Evolutionary conservation across 2,797 vertebrate species (phyloP).

Genomic region (Melanotaenia parkinsoni): DNA sequence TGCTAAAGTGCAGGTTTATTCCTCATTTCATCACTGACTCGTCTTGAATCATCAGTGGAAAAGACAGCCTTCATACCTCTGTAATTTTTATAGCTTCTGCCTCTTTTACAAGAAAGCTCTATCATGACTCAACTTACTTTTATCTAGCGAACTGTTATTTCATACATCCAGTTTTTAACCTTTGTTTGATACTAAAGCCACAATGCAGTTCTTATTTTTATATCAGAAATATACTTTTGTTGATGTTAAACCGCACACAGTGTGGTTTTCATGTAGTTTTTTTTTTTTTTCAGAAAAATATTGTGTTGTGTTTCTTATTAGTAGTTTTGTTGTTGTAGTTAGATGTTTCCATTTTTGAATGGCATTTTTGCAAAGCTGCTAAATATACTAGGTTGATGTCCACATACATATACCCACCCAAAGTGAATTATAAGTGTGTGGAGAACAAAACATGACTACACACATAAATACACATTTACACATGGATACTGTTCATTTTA

Average conservation of each 20-base stretch:
- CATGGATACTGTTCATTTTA: background rate
- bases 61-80: conserved; percentile 57
- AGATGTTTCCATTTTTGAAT: too few relatives aligned
- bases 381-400: background rate
- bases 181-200: background rate
- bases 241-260: background rate
- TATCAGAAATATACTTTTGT: background rate
- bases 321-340: background rate
- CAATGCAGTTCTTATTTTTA: background rate
- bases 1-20: conserved; percentile 58
- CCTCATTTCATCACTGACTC: conserved; percentile 58
- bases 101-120: conserved; percentile 42
- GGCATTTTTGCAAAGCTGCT: background rate
- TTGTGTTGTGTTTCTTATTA: background rate
- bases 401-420: background rate
- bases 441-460: background rate
- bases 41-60: conserved; percentile 54
- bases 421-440: background rate
- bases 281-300: too few relatives aligned
- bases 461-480: background rate
- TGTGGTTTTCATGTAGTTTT: too few relatives aligned
- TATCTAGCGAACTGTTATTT: background rate
- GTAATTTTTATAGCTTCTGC: conserved; percentile 55
- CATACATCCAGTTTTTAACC: background rate
- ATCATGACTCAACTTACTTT: conserved; percentile 20